These are phyloP conservation scores for Rhabditoides inermis DNA, from an alignment of 2,888 invertebrate species.

Conservation along the genomic window DNA sequence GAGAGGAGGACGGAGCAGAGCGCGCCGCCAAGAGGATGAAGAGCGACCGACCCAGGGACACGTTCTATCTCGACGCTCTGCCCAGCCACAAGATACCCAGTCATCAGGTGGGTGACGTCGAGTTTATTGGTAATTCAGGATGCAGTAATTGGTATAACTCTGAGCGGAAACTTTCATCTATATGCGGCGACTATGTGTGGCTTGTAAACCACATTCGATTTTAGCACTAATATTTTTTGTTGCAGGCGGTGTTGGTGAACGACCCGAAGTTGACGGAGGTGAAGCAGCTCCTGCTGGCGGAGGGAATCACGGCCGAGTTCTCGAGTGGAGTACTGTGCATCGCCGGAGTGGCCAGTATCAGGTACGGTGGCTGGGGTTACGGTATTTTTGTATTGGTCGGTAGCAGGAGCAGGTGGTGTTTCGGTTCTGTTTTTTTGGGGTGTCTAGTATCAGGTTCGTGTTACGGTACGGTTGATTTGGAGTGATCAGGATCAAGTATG, in stretches of 20 bases:
- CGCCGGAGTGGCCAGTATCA: conserved; percentile 56
- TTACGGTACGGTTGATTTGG: no score
- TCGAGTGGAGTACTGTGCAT: conserved; percentile 85
- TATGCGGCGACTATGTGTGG: no score
- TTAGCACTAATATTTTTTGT: conserved; percentile 39
- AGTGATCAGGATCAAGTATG: no score
- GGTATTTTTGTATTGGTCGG: no score
- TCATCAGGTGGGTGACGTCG: conserved; percentile 62
- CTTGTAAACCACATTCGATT: conserved; percentile 2
- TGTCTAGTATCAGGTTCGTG: no score
- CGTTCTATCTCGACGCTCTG: conserved; percentile 38
- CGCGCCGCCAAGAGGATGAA: conserved; percentile 6
- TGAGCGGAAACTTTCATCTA: no score
- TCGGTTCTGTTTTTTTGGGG: no score
- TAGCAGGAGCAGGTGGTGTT: no score
- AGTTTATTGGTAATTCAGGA: no score
- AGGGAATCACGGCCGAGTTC: conserved; percentile 63
- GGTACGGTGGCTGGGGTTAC: neutral
- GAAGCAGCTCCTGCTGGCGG: conserved; percentile 61
- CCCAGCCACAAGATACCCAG: conserved; percentile 32
- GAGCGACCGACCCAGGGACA: conserved; percentile 22
- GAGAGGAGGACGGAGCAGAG: conserved; percentile 5
- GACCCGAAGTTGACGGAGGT: conserved; percentile 84
- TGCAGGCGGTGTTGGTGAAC: conserved; percentile 77
- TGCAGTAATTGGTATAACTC: no score